A percentile compares a stretch with the other conserved stretches of the same genome.
Conservation (phyloP, 2,888 invertebrate species). For the Mythimna loreyi region DNA sequence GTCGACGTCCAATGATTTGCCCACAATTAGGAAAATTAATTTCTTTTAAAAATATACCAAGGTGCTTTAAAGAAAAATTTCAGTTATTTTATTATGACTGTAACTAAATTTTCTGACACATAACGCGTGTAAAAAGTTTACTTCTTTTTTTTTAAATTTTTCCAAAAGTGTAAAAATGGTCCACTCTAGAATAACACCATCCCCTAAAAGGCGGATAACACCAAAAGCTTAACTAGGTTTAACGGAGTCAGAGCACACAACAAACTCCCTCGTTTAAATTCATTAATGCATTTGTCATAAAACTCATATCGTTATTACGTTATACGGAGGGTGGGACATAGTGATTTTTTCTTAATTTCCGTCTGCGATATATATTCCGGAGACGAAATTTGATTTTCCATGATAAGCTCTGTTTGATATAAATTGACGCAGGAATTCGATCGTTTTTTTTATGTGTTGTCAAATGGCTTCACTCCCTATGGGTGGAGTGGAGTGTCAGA, state of each 20-base stretch:
- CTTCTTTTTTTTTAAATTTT: too few species aligned
- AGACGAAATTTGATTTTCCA: conserved; percentile 58
- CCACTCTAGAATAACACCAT: conserved; percentile 58
- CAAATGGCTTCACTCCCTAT: too few species aligned
- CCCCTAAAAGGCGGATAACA: conserved; percentile 67
- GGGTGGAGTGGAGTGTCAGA: too few species aligned
- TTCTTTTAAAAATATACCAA: too few species aligned
- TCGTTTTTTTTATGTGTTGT: conserved; percentile 5
- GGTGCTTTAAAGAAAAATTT: too few species aligned
- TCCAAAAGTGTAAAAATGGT: background rate
- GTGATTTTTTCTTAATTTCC: conserved; percentile 75
- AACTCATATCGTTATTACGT: conserved; percentile 72
- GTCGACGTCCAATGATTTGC: too few species aligned
- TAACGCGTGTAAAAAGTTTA: too few species aligned
- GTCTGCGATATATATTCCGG: conserved; percentile 61
- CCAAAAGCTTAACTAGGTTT: conserved; percentile 77
- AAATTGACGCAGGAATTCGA: conserved; percentile 30
- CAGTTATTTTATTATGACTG: too few species aligned
- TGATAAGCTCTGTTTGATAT: conserved; percentile 48
- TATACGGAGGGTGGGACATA: conserved; percentile 49
- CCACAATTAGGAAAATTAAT: too few species aligned
- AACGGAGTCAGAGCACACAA: conserved; percentile 79
- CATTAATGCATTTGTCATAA: conserved; percentile 86
- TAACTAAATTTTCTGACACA: too few species aligned
- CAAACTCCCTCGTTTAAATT: conserved; percentile 77